Base-by-base conservation (phyloP, 1,140 invertebrate genomes). In the Temnothorax curvispinosus region DNA sequence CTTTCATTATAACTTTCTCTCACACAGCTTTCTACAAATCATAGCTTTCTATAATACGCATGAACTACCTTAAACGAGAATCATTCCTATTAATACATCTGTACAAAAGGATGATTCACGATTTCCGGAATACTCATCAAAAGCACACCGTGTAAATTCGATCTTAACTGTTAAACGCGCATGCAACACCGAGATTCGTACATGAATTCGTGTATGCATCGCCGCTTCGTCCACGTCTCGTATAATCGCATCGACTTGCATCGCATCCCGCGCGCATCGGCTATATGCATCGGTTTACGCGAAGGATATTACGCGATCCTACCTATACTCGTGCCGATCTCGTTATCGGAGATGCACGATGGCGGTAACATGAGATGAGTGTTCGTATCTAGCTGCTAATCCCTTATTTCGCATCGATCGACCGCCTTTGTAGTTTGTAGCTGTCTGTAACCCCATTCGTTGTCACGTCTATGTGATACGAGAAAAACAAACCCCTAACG, bases 221-320 rank as follows among this genome's bases (percentile, higher is more conserved):
- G 72, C 5, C 6, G 58, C 35, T 38, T 60, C 54, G 27, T 60
- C 41, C 67, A 47, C 67, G 21, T 50, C 27, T 50, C 69, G 52
- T 58, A 72, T 58, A 72, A 82, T 82, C 78, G 38, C 18, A 56
- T 81, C 62, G 47, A 35, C n/a, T 21, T 65, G 58, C 27, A 54
- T 67, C 32, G 18, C 35, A 64, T 21, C 47, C 32, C 21, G n/a
- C 13, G 18, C 50, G 27, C 38, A 64, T 78, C 27, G 3, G 18
- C 9, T 38, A 15, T 9, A 15, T 72, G 52, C 52, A 9, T 27
- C 21, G 41, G 38, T 58, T 81, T 82, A 72, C 38, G 50, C 65
- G 65, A 11, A 67, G 65, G 50, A 82, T 72, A 72, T 82, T 72
- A 82, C 78, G 52, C 52, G 65, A 60, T 72, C 21, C 27, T 21